phyloP scores from a whole-genome alignment of 1,140 invertebrate species.

The Chlorops oryzae region DNA sequence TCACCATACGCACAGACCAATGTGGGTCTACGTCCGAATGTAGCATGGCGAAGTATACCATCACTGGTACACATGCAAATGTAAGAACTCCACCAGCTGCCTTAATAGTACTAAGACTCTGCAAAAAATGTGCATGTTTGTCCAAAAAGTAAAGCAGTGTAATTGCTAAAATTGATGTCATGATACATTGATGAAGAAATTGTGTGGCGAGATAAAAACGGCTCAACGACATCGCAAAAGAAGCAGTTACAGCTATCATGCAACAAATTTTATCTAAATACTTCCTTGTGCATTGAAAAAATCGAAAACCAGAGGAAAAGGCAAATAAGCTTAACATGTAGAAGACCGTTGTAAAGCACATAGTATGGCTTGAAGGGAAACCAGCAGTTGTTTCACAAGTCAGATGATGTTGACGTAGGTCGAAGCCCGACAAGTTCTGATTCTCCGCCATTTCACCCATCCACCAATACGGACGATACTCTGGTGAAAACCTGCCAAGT shows the following conservation, averaged over 20 bases:
- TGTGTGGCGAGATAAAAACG: slow-evolving; percentile 35
- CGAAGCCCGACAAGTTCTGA: too few relatives aligned
- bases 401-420: slow-evolving; percentile 17
- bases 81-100: slow-evolving; percentile 13
- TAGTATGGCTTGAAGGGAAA: slow-evolving; percentile 31
- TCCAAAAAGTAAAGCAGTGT: slow-evolving; percentile 16
- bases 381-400: slow-evolving; percentile 39
- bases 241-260: neutral
- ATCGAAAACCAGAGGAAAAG: slow-evolving; percentile 13
- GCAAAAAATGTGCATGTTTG: slow-evolving; percentile 11
- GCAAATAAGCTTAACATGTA: slow-evolving; percentile 17
- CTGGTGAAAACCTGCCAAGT: slow-evolving; percentile 27
- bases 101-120: neutral
- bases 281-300: neutral
- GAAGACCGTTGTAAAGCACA: slow-evolving; percentile 22
- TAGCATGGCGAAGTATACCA: slow-evolving; percentile 31
- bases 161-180: slow-evolving; percentile 23
- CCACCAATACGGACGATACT: slow-evolving; percentile 34
- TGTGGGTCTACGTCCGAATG: slow-evolving; percentile 29
- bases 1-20: slow-evolving; percentile 39
- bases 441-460: slow-evolving; percentile 32
- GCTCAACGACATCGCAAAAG: slow-evolving; percentile 29
- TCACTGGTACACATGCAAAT: slow-evolving; percentile 16
- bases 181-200: slow-evolving; percentile 38
- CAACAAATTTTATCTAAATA: neutral